Evolutionary conservation across 1,140 invertebrate species (phyloP).

Genomic region (Diachasma alloeum): DNA sequence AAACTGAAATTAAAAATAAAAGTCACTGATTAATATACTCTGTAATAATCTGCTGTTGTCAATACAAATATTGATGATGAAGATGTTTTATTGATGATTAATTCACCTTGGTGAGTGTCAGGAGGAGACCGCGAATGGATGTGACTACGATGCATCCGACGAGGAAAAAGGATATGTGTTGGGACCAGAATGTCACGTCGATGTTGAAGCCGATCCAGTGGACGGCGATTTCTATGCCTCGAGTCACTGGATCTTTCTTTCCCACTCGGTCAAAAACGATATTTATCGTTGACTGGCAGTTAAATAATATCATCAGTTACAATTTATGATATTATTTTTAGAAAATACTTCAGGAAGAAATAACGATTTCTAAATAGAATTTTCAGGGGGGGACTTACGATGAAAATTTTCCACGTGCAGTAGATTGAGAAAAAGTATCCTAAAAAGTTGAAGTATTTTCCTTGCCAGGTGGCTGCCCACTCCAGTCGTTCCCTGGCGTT

Average conservation of each 20-base stretch:
- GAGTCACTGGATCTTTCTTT: slow-evolving; percentile 97
- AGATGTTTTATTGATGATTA: not conserved
- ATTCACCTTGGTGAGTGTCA: slow-evolving; percentile 95
- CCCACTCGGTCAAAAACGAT: slow-evolving; percentile 99
- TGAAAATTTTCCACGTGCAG: slow-evolving; percentile 99
- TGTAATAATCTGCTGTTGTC: not conserved
- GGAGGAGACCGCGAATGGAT: slow-evolving; percentile 93
- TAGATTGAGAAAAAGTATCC: slow-evolving; percentile 99
- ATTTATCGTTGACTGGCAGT: slow-evolving; percentile 87
- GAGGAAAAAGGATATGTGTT: slow-evolving; percentile 96
- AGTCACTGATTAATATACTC: slow-evolving; percentile 20
- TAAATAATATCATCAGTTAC: no score
- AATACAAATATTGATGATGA: not conserved
- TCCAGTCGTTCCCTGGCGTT: slow-evolving; percentile 92
- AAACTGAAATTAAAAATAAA: slow-evolving; percentile 75
- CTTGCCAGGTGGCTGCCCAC: slow-evolving; percentile 96
- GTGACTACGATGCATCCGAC: slow-evolving; percentile 98
- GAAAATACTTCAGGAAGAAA: no score
- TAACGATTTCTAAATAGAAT: not conserved
- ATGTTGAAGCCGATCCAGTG: slow-evolving; percentile 97
- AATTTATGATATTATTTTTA: no score
- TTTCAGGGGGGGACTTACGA: slow-evolving; percentile 73
- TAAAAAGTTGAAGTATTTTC: slow-evolving; percentile 98
- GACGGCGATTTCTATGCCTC: slow-evolving; percentile 96
- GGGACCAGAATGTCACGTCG: slow-evolving; percentile 98